phyloP scores from a whole-genome alignment of 2,888 invertebrate species.

The Euspilapteryx auroguttella region DNA sequence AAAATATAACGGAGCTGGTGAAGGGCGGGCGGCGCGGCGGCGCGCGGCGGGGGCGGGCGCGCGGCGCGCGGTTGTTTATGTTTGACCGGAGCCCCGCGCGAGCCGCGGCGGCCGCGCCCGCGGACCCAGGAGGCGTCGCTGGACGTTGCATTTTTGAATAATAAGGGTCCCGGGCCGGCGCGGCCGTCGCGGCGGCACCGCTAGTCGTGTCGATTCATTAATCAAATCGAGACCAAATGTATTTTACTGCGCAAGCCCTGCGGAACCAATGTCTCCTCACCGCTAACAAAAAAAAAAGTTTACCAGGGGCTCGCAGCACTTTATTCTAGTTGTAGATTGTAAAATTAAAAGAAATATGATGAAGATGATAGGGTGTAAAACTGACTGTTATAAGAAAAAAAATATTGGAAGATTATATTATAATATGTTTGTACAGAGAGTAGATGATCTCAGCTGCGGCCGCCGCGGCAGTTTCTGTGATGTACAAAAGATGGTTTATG shows the following conservation, averaged over 20 bases:
- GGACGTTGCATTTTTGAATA: conserved; percentile 27
- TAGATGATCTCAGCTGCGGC: conserved; percentile 56
- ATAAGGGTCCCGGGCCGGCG: conserved; percentile 20
- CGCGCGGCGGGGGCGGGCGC: conserved; percentile 15
- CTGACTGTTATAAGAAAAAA: conserved; percentile 43
- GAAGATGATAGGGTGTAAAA: conserved; percentile 32
- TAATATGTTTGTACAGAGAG: conserved; percentile 52
- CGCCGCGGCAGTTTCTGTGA: conserved; percentile 43
- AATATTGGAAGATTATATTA: conserved; percentile 49
- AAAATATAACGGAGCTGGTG: conserved; percentile 21
- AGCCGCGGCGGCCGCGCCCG: conserved; percentile 8
- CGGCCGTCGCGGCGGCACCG: conserved; percentile 17
- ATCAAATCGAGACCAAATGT: conserved; percentile 46
- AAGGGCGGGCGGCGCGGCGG: conserved; percentile 11
- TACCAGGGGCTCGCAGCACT: conserved; percentile 18
- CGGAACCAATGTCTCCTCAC: background rate
- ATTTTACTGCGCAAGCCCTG: too few species aligned
- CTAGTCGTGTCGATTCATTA: conserved; percentile 50
- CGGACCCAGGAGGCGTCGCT: conserved; percentile 12
- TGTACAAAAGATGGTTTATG: conserved; percentile 53
- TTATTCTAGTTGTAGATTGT: conserved; percentile 48
- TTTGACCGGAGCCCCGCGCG: too few species aligned
- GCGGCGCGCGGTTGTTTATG: conserved; percentile 6
- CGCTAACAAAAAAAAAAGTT: conserved; percentile 16
- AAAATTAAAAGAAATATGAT: too few species aligned